Evolutionary conservation across 2,113 vertebrate genomes (phyloP).

Genomic region (Bufo bufo): DNA sequence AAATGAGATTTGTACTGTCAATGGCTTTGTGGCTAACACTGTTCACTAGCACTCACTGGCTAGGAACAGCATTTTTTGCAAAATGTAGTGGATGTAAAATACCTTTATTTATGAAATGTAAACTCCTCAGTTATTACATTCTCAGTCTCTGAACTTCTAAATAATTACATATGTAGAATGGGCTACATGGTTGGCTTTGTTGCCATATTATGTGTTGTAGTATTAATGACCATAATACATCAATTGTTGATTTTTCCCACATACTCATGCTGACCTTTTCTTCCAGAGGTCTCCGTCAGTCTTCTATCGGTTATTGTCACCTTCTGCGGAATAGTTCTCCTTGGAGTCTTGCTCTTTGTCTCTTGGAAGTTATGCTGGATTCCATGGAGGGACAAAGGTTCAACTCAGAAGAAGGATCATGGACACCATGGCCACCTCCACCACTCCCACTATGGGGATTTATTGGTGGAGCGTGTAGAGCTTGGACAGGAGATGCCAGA

Average conservation of each 20-base stretch:
- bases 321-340: constrained; percentile 90
- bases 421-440: constrained; percentile 73
- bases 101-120: not conserved
- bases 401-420: constrained; percentile 77
- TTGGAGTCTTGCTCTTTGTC: constrained; percentile 92
- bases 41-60: no score
- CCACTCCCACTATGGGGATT: constrained; percentile 80
- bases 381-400: constrained; percentile 87
- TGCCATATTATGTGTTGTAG: not conserved
- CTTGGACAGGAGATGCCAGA: constrained; percentile 81
- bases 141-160: not conserved
- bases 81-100: no score
- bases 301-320: constrained; percentile 92
- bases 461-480: constrained; percentile 75
- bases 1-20: no score
- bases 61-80: no score
- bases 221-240: not conserved
- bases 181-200: not conserved
- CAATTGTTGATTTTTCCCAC: not conserved
- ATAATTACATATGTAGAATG: not conserved
- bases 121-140: no score
- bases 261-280: not conserved
- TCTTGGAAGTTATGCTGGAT: constrained; percentile 96
- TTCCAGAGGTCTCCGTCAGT: constrained; percentile 88
- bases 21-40: no score